Conservation (phyloP, 2,113 vertebrate species). For the Sorex araneus region DNA sequence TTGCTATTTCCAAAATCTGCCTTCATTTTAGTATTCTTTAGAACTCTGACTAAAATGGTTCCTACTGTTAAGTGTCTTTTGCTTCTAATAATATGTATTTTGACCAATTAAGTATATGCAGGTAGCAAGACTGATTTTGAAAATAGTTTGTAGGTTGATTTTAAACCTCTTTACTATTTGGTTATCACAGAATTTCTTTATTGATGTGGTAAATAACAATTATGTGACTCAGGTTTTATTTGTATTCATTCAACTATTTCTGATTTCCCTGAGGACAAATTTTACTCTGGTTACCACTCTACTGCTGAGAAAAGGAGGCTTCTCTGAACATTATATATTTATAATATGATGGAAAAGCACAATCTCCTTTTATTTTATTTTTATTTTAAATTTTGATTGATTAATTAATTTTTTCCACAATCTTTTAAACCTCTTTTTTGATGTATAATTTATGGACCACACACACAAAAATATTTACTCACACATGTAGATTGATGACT, state of each 20-base stretch:
- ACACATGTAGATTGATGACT: background rate
- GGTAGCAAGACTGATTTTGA: background rate
- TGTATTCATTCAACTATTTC: background rate
- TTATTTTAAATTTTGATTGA: too few species aligned
- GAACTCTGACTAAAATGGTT: conserved; percentile 67
- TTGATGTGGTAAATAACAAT: background rate
- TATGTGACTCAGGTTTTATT: background rate
- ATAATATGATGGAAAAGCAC: background rate
- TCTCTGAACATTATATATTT: background rate
- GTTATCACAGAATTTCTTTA: background rate
- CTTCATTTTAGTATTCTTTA: conserved; percentile 75
- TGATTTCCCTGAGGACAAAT: background rate
- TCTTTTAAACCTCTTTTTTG: background rate
- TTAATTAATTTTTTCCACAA: background rate
- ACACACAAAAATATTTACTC: background rate
- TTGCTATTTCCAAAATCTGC: conserved; percentile 81
- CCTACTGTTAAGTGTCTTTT: background rate
- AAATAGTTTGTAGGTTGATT: background rate
- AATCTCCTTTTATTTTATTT: background rate
- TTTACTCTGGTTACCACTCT: background rate
- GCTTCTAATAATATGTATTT: background rate
- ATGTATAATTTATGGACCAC: background rate
- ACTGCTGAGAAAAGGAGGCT: background rate
- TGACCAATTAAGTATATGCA: background rate
- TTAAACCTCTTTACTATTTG: conserved; percentile 12